Percentiles rank a stretch among this genome's conserved stretches.
Conservation (phyloP, 1,140 invertebrate species). For the Dufourea novaeangliae region DNA sequence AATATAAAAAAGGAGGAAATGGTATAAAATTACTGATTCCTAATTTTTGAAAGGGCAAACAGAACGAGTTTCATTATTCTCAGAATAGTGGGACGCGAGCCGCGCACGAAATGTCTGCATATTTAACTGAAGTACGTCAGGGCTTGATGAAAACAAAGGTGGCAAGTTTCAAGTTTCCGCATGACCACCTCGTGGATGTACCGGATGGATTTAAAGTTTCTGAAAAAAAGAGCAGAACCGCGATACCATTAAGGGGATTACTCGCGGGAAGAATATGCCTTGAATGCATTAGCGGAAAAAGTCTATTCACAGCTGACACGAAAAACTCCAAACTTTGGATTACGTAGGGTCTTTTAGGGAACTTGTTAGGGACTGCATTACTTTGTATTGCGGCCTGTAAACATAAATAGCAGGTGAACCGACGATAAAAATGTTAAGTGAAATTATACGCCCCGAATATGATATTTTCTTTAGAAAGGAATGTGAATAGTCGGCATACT, state of each 20-base stretch:
- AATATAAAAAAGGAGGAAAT: background rate
- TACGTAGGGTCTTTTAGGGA: background rate
- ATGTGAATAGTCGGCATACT: background rate
- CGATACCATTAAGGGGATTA: slow-evolving; percentile 43
- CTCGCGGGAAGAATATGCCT: slow-evolving; percentile 24
- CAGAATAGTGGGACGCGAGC: background rate
- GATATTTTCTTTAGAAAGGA: background rate
- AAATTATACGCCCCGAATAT: background rate
- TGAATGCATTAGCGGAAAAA: slow-evolving; percentile 18
- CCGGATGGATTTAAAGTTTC: slow-evolving; percentile 40
- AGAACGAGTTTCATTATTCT: background rate
- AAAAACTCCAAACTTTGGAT: slow-evolving; percentile 18
- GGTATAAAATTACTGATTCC: background rate
- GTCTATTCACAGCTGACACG: background rate
- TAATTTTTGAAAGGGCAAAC: background rate
- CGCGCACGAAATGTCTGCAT: background rate
- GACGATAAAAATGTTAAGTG: background rate
- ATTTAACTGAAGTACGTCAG: slow-evolving; percentile 12
- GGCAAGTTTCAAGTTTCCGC: slow-evolving; percentile 14
- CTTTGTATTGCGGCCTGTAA: background rate
- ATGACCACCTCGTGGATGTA: slow-evolving; percentile 7
- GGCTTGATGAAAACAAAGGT: slow-evolving; percentile 22
- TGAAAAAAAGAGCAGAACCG: background rate
- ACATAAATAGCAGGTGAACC: background rate
- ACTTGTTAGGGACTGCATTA: slow-evolving; percentile 20